phyloP scores from a whole-genome alignment of 2,797 vertebrate species.

The Dendrocincla fuliginosa region DNA sequence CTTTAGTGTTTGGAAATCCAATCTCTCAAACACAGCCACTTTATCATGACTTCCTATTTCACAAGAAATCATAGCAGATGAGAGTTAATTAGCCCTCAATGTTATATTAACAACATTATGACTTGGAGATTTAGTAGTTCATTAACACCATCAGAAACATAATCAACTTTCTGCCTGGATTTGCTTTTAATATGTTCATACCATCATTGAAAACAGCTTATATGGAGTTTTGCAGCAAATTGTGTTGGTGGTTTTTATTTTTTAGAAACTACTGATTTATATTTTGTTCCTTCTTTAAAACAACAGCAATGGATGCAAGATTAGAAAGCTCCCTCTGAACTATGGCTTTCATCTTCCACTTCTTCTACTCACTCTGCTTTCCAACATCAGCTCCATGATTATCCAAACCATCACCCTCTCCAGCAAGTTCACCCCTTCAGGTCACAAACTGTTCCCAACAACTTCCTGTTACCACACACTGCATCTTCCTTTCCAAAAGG shows the following conservation, averaged over 20 bases:
- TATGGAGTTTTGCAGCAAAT: fast-evolving
- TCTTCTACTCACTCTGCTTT: neutral
- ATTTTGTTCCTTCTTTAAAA: neutral
- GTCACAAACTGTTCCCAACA: neutral
- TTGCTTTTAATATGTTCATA: neutral
- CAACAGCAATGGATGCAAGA: neutral
- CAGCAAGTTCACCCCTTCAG: neutral
- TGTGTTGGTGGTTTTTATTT: neutral
- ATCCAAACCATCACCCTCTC: neutral
- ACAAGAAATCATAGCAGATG: neutral
- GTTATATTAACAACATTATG: neutral
- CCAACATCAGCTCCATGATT: neutral
- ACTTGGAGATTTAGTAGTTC: neutral
- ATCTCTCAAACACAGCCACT: neutral
- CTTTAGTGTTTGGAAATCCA: neutral
- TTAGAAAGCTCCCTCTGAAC: neutral
- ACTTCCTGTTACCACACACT: neutral
- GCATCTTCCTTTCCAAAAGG: neutral
- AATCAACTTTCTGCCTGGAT: neutral
- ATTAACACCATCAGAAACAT: neutral
- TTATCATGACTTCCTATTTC: neutral
- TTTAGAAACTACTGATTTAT: neutral
- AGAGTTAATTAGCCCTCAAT: neutral
- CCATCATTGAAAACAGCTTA: neutral
- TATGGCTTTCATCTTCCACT: neutral